phyloP scores from a whole-genome alignment of 2,113 vertebrate genomes.

The Gavia stellata region DNA sequence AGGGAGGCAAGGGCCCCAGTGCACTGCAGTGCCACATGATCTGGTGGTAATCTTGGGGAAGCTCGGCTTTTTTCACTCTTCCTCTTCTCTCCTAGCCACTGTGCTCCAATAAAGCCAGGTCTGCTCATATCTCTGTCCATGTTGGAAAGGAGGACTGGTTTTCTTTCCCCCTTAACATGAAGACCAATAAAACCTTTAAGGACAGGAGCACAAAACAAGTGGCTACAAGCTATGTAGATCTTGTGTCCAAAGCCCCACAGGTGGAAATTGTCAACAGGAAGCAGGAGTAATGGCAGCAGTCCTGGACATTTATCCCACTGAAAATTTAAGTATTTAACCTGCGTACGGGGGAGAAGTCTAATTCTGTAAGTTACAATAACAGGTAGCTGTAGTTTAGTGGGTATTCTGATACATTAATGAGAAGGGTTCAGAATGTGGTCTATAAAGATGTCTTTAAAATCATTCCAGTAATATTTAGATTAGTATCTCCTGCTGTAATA shows the following conservation, averaged over 20 bases:
- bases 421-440: background rate
- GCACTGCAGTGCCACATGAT: background rate
- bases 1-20: background rate
- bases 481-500: background rate
- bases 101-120: background rate
- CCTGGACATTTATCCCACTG: background rate
- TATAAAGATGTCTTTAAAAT: background rate
- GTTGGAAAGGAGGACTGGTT: background rate
- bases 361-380: background rate
- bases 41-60: background rate
- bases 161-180: background rate
- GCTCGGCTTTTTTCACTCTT: background rate
- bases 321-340: background rate
- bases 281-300: background rate
- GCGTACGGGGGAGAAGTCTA: background rate
- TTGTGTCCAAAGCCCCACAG: background rate
- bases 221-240: background rate
- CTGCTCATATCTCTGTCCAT: background rate
- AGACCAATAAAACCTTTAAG: background rate
- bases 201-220: background rate
- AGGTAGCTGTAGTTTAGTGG: background rate
- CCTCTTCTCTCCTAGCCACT: background rate
- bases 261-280: background rate
- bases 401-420: background rate
- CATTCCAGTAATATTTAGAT: background rate